A percentile compares a stretch with the other conserved stretches of the same genome.
phyloP scores from a whole-genome alignment of 2,113 vertebrate genomes.

The Puma concolor region DNA sequence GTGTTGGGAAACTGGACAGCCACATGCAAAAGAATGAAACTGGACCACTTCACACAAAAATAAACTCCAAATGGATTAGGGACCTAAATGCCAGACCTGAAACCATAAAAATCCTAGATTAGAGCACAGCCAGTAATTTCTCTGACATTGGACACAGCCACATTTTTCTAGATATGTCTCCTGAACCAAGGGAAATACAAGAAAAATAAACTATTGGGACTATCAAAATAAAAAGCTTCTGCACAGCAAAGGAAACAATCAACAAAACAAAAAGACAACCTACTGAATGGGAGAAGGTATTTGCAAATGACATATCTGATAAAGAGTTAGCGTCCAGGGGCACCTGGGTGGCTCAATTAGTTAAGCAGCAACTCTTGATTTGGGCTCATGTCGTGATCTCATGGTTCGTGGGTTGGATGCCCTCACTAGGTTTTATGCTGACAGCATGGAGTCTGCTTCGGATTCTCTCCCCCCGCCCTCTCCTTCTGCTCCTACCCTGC shows the following conservation, averaged over 20 bases:
- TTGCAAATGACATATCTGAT: not conserved
- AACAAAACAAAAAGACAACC: not conserved
- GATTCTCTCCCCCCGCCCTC: too few species aligned
- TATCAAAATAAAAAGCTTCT: not conserved
- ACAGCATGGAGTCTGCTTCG: too few species aligned
- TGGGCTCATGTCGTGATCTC: too few species aligned
- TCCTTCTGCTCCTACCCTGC: too few species aligned
- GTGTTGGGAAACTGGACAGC: not conserved
- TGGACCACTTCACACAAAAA: not conserved
- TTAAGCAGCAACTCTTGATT: too few species aligned
- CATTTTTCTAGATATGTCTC: not conserved
- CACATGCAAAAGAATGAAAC: not conserved
- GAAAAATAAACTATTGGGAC: not conserved
- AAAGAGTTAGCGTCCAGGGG: too few species aligned
- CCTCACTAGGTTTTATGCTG: too few species aligned
- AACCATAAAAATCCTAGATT: not conserved
- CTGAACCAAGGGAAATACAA: not conserved
- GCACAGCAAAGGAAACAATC: not conserved
- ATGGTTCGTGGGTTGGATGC: too few species aligned
- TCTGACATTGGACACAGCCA: not conserved
- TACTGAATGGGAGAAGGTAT: not conserved
- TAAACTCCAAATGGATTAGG: not conserved
- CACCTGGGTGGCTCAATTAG: too few species aligned
- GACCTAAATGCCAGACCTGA: not conserved
- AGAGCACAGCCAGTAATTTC: not conserved